phyloP scores from a whole-genome alignment of 2,888 invertebrate genomes.

The Drosophila meridiana region DNA sequence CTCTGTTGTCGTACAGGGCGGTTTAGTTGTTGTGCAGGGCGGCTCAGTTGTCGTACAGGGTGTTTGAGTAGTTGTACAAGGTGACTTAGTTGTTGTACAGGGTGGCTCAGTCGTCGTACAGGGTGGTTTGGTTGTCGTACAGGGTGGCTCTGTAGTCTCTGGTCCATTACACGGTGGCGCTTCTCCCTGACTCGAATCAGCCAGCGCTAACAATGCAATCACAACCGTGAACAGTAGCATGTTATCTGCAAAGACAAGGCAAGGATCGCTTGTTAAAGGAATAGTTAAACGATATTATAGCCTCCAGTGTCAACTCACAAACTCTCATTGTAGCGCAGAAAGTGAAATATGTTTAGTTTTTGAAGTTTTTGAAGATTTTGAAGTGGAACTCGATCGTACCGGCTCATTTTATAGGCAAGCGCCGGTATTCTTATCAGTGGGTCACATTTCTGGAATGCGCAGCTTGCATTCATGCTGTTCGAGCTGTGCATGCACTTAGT shows the following conservation, averaged over 20 bases:
- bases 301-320: conserved; percentile 36
- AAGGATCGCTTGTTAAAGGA: background rate
- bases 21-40: background rate
- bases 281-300: background rate
- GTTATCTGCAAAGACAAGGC: conserved; percentile 37
- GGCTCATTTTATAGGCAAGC: conserved; percentile 29
- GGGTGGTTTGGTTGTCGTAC: conserved; percentile 7
- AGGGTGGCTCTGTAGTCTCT: conserved; percentile 5
- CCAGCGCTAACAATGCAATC: conserved; percentile 39
- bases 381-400: background rate
- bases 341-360: conserved; percentile 1
- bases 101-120: conserved; percentile 2
- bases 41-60: conserved; percentile 13
- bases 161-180: background rate
- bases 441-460: conserved; percentile 9
- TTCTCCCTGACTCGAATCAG: conserved; percentile 21
- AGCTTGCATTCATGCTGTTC: conserved; percentile 11
- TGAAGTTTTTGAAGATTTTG: conserved; percentile 14
- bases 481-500: conserved; percentile 28
- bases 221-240: conserved; percentile 34
- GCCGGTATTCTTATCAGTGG: conserved; percentile 38
- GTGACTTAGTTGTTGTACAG: conserved; percentile 9
- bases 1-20: background rate
- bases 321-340: conserved; percentile 41
- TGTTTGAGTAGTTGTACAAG: conserved; percentile 19